Base-by-base conservation (phyloP, 2,113 vertebrate genomes). In the Festucalex cinctus region DNA sequence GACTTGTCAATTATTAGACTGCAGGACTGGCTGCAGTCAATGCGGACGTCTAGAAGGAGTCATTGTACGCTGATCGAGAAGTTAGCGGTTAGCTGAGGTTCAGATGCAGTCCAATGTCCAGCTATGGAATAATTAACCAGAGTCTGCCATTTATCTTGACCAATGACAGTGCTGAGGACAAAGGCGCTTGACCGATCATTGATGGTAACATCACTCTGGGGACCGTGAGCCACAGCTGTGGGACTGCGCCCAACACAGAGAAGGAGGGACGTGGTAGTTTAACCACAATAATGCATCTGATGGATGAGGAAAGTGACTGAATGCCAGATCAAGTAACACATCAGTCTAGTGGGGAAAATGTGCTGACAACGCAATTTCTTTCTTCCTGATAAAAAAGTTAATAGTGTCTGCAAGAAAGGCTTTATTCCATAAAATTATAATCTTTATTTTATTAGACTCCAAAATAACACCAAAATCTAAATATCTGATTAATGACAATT, bases 61-160 rank as follows among this genome's bases (percentile, higher is more conserved):
- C 83, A 88, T 90, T 89, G 86, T 83, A 90, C 77, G 66, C 78
- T 88, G 89, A 88, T 85, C 77, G 67, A 76, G 63, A 73, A 79
- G 79, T 41, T 46, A 71, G 71, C 71, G 88, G 86, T 87, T 83
- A 85, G 76, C 39, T 70, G 73, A 80, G 87, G 89, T 87, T 89
- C 88, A 91, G 78, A 71, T 64, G 37, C 80, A 24, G 70, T 78
- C 85, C 71, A 88, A 88, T 77, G 68, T 46, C 28, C 68, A 69
- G 70, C 58, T 62, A 68, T 73, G 69, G 71, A 90, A 92, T 91
- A 88, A 92, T 91, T 92, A 93, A 92, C 91, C 88, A 86, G 81
- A 80, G 70, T 73, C 71, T 70, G 68, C 85, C 82, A 88, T 90
- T 90, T 82, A 88, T 92, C 86, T 90, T 79, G 71, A 71, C 82